A percentile compares a stretch with the other conserved stretches of the same genome.
Evolutionary conservation across 1,140 invertebrate genomes (phyloP).

Genomic region (Melitaea cinxia): DNA sequence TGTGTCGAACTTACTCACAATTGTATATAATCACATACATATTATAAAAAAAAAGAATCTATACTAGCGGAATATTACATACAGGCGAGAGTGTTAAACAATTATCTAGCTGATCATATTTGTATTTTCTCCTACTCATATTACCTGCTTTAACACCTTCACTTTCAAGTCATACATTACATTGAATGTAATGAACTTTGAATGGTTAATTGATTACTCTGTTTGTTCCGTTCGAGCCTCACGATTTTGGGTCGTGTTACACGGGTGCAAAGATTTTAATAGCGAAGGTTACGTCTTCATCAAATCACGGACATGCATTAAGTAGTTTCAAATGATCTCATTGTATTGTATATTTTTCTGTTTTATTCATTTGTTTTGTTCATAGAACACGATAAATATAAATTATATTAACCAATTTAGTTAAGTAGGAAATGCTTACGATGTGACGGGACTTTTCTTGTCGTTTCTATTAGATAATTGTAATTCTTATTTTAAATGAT

Average conservation of each 20-base stretch:
- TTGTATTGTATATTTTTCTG: neutral
- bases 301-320: constrained; percentile 15
- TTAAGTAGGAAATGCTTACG: too few species aligned
- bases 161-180: constrained; percentile 15
- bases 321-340: neutral
- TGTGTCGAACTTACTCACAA: too few species aligned
- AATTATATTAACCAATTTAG: too few species aligned
- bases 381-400: too few species aligned
- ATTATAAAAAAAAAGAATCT: too few species aligned
- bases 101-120: neutral
- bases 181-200: constrained; percentile 8
- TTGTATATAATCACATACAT: too few species aligned
- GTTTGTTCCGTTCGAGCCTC: constrained; percentile 7
- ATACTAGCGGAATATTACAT: too few species aligned
- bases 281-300: constrained; percentile 22
- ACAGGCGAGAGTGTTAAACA: too few species aligned
- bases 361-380: neutral
- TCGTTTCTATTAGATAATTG: too few species aligned
- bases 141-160: constrained; percentile 14
- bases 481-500: too few species aligned
- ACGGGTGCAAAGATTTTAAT: constrained; percentile 18
- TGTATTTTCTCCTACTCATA: constrained; percentile 9
- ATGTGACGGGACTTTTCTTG: too few species aligned
- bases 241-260: constrained; percentile 20
- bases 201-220: constrained; percentile 12